Percentiles rank a stretch among this genome's conserved stretches.
Evolutionary conservation across 1,140 invertebrate genomes (phyloP).

Genomic region (Camponotus floridanus): DNA sequence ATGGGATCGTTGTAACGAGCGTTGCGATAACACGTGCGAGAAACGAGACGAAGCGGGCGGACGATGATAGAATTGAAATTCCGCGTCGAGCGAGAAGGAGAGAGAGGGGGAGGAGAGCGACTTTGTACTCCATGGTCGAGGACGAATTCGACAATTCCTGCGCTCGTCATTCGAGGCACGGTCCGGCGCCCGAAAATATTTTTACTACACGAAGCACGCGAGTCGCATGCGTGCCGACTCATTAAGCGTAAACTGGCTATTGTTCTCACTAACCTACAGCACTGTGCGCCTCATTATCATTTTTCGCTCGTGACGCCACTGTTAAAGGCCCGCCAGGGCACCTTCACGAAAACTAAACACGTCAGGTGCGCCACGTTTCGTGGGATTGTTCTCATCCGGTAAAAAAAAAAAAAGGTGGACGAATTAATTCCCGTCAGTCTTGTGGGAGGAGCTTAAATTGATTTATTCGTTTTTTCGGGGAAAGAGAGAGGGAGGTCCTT

Average conservation of each 20-base stretch:
- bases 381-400: neutral
- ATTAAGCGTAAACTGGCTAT: slow-evolving; percentile 70
- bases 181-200: slow-evolving; percentile 48
- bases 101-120: neutral
- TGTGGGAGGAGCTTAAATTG: neutral
- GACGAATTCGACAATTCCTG: slow-evolving; percentile 48
- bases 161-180: slow-evolving; percentile 52
- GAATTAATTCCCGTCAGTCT: neutral
- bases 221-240: slow-evolving; percentile 50
- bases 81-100: neutral
- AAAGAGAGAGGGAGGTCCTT: too few relatives aligned
- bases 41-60: neutral
- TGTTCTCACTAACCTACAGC: slow-evolving; percentile 82
- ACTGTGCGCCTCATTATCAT: slow-evolving; percentile 75
- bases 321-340: slow-evolving; percentile 42
- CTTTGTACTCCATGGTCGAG: slow-evolving; percentile 47
- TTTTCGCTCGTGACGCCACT: slow-evolving; percentile 73
- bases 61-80: slow-evolving; percentile 27
- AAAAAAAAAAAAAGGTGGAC: neutral
- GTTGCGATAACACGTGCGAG: slow-evolving; percentile 29
- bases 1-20: neutral
- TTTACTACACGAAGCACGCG: slow-evolving; percentile 46
- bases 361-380: neutral
- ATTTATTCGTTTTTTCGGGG: neutral
- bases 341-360: slow-evolving; percentile 22